Evolutionary conservation across 1,140 invertebrate species (phyloP), one percentile per base, ranked within the genome.

Genomic region (Portunus trituberculatus): DNA sequence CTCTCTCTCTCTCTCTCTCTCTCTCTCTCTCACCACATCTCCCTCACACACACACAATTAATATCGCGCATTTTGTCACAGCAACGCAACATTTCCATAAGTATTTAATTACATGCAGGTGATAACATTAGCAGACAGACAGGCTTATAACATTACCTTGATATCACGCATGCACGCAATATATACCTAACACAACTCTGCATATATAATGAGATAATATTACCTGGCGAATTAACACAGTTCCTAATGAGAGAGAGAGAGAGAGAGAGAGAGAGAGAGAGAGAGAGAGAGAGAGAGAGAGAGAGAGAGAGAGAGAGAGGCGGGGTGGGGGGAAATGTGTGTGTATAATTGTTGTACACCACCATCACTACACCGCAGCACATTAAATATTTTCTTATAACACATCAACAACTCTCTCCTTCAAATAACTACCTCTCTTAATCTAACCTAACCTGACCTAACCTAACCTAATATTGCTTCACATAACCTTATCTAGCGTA

Each of bases 231-330:
- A 52, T 46, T 39, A 52, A 29, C n/a, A 90, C 45, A 90, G 28
- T 25, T 45, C 6, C 0, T 16, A 32, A 32, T 20, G 86, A 88
- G 86, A 88, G 45, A 46, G 88, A 90, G 88, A 48, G 20, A 46
- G 88, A 90, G 88, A 29, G 88, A 46, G 29, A 39, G 88, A 39
- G 39, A 48, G 48, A 90, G 88, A 29, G 88, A 88, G 45, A 88
- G 32, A 39, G n/a, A 76, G 67, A 76, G 67, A 76, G 67, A 76
- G 67, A 76, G 67, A 76, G 67, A 76, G 67, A 76, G 67, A 76
- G 67, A 76, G 12, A 59, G 52, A 59, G 52, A 59, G 52, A 59
- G 52, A 59, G 52, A 59, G 52, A 59, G 52, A 59, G 52, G 12
- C 3, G 12, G 52, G 12, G 52, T 4, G 52, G 12, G 52, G 12